Evolutionary conservation across 2,113 vertebrate genomes (phyloP).

Genomic region (Columba janthina): DNA sequence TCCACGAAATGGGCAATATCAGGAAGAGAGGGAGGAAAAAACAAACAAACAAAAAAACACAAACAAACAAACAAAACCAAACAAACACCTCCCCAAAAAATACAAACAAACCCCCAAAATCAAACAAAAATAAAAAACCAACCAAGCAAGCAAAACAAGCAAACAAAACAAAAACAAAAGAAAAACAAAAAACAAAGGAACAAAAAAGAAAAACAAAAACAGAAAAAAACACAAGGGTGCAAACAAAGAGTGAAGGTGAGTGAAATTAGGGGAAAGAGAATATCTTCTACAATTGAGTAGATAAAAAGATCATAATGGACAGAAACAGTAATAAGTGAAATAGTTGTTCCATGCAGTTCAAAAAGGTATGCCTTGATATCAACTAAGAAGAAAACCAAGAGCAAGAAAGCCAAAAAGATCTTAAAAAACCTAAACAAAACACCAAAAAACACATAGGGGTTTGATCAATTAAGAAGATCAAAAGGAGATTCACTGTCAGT

Average conservation of each 20-base stretch:
- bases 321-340: background rate
- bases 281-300: background rate
- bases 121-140: too few species aligned
- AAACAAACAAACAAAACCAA: too few species aligned
- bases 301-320: background rate
- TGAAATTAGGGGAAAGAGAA: background rate
- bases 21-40: background rate
- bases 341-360: background rate
- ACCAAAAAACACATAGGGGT: background rate
- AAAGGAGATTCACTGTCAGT: background rate
- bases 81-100: too few species aligned
- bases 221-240: fast-evolving
- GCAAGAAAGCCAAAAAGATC: background rate
- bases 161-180: too few species aligned
- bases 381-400: background rate
- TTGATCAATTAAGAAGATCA: background rate
- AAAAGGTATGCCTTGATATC: background rate
- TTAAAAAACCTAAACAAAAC: background rate
- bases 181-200: too few species aligned
- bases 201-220: too few species aligned
- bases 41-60: too few species aligned
- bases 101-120: too few species aligned
- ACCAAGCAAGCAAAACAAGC: too few species aligned
- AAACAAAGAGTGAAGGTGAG: background rate
- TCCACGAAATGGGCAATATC: background rate